A percentile compares a stretch with the other conserved stretches of the same genome.
phyloP scores from a whole-genome alignment of 2,113 vertebrate genomes.

The Crotalus horridus region DNA sequence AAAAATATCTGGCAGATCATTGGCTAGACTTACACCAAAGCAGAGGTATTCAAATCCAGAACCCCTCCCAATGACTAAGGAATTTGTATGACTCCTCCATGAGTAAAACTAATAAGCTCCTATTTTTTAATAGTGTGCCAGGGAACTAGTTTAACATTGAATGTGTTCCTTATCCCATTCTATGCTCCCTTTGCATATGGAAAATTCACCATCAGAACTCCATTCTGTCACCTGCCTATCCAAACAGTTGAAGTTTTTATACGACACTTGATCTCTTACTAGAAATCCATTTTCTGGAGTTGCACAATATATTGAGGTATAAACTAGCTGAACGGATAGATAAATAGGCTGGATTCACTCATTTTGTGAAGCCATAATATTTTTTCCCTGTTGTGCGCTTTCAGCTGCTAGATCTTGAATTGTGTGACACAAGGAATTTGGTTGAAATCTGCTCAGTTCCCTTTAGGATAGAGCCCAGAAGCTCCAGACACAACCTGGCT shows the following conservation, averaged over 20 bases:
- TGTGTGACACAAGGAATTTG: not conserved
- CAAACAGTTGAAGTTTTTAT: not conserved
- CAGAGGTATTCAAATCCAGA: not conserved
- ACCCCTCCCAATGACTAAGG: not conserved
- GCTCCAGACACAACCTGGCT: not conserved
- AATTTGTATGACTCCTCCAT: not conserved
- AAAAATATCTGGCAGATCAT: not conserved
- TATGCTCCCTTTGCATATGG: not conserved
- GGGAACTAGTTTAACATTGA: not conserved
- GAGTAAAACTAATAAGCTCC: not conserved
- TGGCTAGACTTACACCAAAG: not conserved
- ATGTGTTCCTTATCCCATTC: not conserved
- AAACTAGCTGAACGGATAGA: not conserved
- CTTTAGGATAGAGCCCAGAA: not conserved
- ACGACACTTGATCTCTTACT: not conserved
- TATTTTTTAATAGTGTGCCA: not conserved
- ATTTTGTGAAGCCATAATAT: not conserved
- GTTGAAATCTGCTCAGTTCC: not conserved
- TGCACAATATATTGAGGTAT: not conserved
- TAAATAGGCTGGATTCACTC: not conserved
- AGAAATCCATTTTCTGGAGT: not conserved
- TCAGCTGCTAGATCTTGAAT: not conserved
- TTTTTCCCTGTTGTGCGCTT: not conserved
- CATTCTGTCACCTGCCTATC: not conserved
- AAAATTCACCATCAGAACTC: not conserved